Percentiles rank a stretch among this genome's conserved stretches.
phyloP scores from a whole-genome alignment of 2,113 vertebrate genomes.

The Dendropsophus ebraccatus region DNA sequence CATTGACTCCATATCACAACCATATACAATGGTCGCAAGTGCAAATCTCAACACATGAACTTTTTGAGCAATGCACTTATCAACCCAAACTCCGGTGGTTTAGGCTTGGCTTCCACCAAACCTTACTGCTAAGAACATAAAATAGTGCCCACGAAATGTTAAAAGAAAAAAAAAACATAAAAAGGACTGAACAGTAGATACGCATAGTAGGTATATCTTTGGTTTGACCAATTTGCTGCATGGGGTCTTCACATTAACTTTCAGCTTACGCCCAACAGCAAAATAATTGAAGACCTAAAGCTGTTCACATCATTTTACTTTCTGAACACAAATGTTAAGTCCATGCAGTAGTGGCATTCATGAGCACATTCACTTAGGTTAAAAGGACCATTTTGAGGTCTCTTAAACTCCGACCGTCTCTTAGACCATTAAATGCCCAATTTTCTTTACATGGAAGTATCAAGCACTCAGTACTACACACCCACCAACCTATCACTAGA shows the following conservation, averaged over 20 bases:
- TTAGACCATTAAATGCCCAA: conserved; percentile 17
- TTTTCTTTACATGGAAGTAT: background rate
- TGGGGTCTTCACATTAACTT: background rate
- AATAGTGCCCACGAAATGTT: background rate
- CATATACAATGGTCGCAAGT: background rate
- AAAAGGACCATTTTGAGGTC: background rate
- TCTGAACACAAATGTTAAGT: background rate
- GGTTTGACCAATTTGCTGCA: conserved; percentile 34
- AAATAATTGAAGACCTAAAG: conserved; percentile 23
- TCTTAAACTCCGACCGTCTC: background rate
- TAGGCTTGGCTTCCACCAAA: background rate
- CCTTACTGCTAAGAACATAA: background rate
- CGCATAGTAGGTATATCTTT: conserved; percentile 26
- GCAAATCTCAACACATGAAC: background rate
- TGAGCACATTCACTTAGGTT: background rate
- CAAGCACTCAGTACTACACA: background rate
- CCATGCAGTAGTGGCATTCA: conserved; percentile 33
- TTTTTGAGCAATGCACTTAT: background rate
- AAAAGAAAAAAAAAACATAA: background rate
- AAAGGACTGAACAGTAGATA: conserved; percentile 11
- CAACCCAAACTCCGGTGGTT: background rate
- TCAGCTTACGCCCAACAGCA: background rate
- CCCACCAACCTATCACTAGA: background rate
- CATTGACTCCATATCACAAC: background rate
- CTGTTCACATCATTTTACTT: background rate